Conservation (phyloP, 2,888 invertebrate genomes). For the Caenorhabditis plicata region DNA sequence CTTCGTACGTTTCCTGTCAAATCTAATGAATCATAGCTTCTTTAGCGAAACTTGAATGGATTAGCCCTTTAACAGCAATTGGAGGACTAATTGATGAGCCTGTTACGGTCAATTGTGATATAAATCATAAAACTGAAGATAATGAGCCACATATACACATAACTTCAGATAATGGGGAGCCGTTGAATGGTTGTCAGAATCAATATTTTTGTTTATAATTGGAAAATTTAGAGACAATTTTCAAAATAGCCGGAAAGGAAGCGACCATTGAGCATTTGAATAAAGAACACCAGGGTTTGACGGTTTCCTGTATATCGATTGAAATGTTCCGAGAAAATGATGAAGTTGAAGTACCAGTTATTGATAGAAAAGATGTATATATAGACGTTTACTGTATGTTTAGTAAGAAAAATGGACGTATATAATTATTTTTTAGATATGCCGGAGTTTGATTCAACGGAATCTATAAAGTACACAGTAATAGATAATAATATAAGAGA, state of each 20-base stretch:
- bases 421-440: slow-evolving; percentile 25
- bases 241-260: slow-evolving; percentile 47
- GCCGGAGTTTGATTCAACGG: slow-evolving; percentile 47
- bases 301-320: slow-evolving; percentile 36
- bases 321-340: slow-evolving; percentile 27
- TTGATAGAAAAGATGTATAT: slow-evolving; percentile 43
- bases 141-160: slow-evolving; percentile 49
- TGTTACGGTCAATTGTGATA: slow-evolving; percentile 56
- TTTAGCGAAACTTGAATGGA: slow-evolving; percentile 55
- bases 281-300: slow-evolving; percentile 42
- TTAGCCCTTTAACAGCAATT: slow-evolving; percentile 29
- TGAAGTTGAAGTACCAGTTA: slow-evolving; percentile 34
- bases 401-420: too few relatives aligned
- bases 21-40: background rate
- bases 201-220: background rate
- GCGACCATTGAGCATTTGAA: slow-evolving; percentile 48
- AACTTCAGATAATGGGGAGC: slow-evolving; percentile 50
- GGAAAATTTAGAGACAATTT: slow-evolving; percentile 26
- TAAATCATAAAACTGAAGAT: slow-evolving; percentile 19
- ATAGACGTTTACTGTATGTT: slow-evolving; percentile 53
- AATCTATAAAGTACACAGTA: slow-evolving; percentile 48
- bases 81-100: slow-evolving; percentile 56
- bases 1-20: slow-evolving; percentile 33
- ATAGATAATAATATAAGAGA: slow-evolving; percentile 27
- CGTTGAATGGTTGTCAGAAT: slow-evolving; percentile 37